Conservation (phyloP, 2,113 vertebrate genomes). For the Cyanoderma ruficeps region DNA sequence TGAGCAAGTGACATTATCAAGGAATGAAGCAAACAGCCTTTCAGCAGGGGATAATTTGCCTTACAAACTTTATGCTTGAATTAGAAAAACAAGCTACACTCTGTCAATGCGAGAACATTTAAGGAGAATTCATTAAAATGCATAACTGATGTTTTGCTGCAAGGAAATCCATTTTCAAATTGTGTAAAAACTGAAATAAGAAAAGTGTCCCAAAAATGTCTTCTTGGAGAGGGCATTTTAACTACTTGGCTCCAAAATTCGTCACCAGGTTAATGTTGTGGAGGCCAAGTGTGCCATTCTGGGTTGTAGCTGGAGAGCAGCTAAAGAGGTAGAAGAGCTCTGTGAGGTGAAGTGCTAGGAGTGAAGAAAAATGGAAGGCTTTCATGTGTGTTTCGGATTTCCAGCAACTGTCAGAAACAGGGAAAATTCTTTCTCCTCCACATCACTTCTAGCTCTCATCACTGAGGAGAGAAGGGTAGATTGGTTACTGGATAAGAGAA, state of each 20-base stretch:
- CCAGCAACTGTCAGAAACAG: not conserved
- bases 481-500: not conserved
- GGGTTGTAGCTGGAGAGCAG: not conserved
- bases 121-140: not conserved
- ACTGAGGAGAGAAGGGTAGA: not conserved
- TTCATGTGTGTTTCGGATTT: not conserved
- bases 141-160: not conserved
- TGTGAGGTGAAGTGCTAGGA: not conserved
- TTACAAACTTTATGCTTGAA: constrained; percentile 17
- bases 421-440: not conserved
- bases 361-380: not conserved
- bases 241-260: not conserved
- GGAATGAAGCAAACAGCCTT: constrained; percentile 12
- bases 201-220: not conserved
- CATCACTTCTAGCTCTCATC: not conserved
- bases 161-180: not conserved
- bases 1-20: constrained; percentile 3
- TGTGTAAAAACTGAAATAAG: not conserved
- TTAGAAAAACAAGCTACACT: not conserved
- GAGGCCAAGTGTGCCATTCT: not conserved
- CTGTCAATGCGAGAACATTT: not conserved
- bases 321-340: not conserved
- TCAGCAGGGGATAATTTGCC: constrained; percentile 37
- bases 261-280: not conserved
- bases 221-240: not conserved